Base-by-base conservation (phyloP, 1,140 invertebrate species). In the Metaphire vulgaris region DNA sequence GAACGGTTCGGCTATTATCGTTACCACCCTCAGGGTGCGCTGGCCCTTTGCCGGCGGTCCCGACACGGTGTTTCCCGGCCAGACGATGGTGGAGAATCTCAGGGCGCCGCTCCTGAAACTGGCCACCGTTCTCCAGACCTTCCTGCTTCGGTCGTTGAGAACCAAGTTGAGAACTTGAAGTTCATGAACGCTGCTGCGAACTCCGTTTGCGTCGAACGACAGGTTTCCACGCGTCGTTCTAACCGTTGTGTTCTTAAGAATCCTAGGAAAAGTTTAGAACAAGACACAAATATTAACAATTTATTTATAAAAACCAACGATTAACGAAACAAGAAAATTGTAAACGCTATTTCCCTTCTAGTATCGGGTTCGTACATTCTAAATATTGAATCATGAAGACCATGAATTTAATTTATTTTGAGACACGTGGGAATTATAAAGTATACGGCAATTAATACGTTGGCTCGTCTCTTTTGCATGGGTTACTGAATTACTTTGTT, bases 81-180 rank as follows among this genome's bases (percentile, higher is more conserved):
- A 95, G 28, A 93, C 90, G 79, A 95, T 94, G 0, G 92, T 92
- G 80, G 94, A 92, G 70, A 95, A 86, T 66, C 90, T 89, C 1
- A 94, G 91, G 1, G 90, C 89, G 6, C 91, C 92, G 12, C 89
- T 89, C 1, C 94, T 89, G 75, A 90, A 89, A 0, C 93, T 92
- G 0, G 95, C 91, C 80, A 90, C 89, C 72, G 90, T 89, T 93
- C 93, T 94, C 75, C 87, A 84, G n/a, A 81, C 79, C 2, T 74
- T 81, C 64, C 82, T 75, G 2, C 79, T 21, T 56, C 41, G 41
- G 41, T 56, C 41, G 41, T 56, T 56, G 41, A 56, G 41, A 6
- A 56, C 41, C 41, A 56, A 21, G 21, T 56, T 56, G 41, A 56
- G 41, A 6, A 56, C 6, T 21, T 56, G 41, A 56, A 56, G 41